Conservation (phyloP, 2,888 invertebrate species). For the Caenorhabditis afra region DNA sequence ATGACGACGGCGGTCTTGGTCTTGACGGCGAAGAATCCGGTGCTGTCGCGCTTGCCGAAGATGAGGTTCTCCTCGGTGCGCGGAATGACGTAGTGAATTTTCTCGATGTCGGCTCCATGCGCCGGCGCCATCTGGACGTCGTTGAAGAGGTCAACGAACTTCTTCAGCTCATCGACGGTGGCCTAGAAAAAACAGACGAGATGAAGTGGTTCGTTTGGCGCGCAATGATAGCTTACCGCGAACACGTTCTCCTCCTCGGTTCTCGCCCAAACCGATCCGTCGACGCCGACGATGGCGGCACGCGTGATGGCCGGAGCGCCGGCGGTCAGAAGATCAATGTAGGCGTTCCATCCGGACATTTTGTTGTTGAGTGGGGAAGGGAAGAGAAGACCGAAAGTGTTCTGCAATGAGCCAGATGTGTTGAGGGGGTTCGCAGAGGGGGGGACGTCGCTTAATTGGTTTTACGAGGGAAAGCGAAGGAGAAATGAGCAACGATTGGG, state of each 20-base stretch:
- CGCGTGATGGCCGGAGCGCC: slow-evolving; percentile 72
- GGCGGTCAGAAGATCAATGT: slow-evolving; percentile 72
- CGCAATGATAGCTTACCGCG: slow-evolving; percentile 58
- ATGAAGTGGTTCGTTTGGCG: no score
- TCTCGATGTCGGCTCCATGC: slow-evolving; percentile 75
- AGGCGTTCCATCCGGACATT: slow-evolving; percentile 79
- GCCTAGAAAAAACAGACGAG: slow-evolving; percentile 69
- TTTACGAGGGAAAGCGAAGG: not conserved
- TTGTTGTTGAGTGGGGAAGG: not conserved
- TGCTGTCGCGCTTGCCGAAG: slow-evolving; percentile 78
- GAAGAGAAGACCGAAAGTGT: slow-evolving; percentile 6
- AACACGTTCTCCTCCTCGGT: slow-evolving; percentile 69
- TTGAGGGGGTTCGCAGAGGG: not conserved
- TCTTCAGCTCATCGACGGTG: slow-evolving; percentile 72
- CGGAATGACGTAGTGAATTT: slow-evolving; percentile 79
- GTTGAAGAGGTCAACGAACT: slow-evolving; percentile 72
- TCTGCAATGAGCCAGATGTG: slow-evolving; percentile 35
- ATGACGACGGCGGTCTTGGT: slow-evolving; percentile 76
- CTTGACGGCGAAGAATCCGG: slow-evolving; percentile 79
- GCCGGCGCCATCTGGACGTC: slow-evolving; percentile 65
- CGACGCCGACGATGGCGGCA: slow-evolving; percentile 77
- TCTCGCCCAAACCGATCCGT: slow-evolving; percentile 77
- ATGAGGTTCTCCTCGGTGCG: slow-evolving; percentile 78
- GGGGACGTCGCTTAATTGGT: slow-evolving; percentile 8
- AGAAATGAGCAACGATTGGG: slow-evolving; percentile 2